Conservation (phyloP, 2,797 vertebrate species). For the Astyanax mexicanus region DNA sequence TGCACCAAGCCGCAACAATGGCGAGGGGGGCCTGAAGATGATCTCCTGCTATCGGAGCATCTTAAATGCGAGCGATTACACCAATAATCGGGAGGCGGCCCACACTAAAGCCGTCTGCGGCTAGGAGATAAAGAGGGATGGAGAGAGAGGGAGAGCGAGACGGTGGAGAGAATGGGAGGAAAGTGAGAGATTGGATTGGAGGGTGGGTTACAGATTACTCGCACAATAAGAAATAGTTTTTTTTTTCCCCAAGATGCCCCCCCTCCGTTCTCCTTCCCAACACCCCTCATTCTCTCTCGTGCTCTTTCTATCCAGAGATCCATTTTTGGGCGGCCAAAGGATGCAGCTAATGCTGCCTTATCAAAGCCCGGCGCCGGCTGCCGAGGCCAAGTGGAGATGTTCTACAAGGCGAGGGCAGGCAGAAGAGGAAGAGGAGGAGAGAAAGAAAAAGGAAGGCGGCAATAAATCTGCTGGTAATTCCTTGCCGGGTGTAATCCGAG, state of each 20-base stretch:
- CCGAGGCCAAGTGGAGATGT: conserved; percentile 77
- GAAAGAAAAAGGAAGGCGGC: conserved; percentile 60
- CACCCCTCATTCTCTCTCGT: conserved; percentile 58
- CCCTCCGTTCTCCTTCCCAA: conserved; percentile 62
- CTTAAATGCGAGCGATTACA: conserved; percentile 81
- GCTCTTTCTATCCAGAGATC: conserved; percentile 70
- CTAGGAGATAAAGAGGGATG: conserved; percentile 72
- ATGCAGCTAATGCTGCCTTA: conserved; percentile 79
- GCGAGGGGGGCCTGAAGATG: conserved; percentile 72
- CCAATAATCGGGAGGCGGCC: conserved; percentile 74
- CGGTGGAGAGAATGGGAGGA: conserved; percentile 57
- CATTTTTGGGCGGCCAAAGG: conserved; percentile 72
- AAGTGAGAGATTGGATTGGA: conserved; percentile 60
- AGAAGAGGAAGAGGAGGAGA: conserved; percentile 65
- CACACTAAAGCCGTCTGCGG: conserved; percentile 71
- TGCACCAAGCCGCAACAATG: conserved; percentile 50
- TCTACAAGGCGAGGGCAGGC: conserved; percentile 76
- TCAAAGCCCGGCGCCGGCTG: conserved; percentile 77
- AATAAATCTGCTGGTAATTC: conserved; percentile 78
- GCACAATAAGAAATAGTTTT: conserved; percentile 62
- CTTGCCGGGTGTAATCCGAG: conserved; percentile 78
- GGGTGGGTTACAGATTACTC: conserved; percentile 72
- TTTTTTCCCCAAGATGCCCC: conserved; percentile 65
- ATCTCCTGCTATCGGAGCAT: conserved; percentile 81
- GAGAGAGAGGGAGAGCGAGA: background rate